phyloP scores from a whole-genome alignment of 2,113 vertebrate species.

The Fregata magnificens region DNA sequence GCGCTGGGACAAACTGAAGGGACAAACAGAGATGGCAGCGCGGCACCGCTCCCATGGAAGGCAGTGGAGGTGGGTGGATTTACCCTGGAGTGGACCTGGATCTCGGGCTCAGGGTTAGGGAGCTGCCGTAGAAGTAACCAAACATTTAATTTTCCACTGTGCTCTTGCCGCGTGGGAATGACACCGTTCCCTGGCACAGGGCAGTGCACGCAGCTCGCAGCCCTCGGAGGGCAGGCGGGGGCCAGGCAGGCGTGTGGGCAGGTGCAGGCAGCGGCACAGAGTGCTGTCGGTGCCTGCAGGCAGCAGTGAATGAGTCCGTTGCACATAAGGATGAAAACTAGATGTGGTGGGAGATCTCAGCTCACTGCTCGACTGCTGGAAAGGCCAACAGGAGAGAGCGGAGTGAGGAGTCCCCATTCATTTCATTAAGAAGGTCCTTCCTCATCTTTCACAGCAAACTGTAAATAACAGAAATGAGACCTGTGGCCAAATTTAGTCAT shows the following conservation, averaged over 20 bases:
- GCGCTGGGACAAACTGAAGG: not conserved
- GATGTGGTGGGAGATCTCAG: not conserved
- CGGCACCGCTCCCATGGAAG: not conserved
- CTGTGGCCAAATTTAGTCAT: fast-evolving
- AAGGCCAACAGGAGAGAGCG: not conserved
- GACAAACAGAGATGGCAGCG: not conserved
- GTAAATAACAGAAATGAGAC: not conserved
- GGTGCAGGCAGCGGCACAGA: not conserved
- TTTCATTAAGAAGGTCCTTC: not conserved
- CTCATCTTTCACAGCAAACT: not conserved
- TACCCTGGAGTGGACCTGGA: fast-evolving
- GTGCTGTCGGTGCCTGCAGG: not conserved
- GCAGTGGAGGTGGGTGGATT: not conserved
- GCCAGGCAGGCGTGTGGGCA: not conserved
- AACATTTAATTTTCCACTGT: fast-evolving
- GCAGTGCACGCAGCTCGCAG: not conserved
- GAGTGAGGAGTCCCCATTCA: fast-evolving
- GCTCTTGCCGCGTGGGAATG: not conserved
- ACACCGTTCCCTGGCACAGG: not conserved
- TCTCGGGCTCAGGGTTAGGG: not conserved
- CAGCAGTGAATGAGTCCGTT: fast-evolving
- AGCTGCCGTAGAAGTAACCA: fast-evolving
- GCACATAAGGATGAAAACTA: not conserved
- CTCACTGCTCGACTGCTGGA: not conserved
- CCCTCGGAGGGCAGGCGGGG: not conserved